Evolutionary conservation across 1,140 invertebrate species (phyloP).

Genomic region (Calephelis virginiensis): DNA sequence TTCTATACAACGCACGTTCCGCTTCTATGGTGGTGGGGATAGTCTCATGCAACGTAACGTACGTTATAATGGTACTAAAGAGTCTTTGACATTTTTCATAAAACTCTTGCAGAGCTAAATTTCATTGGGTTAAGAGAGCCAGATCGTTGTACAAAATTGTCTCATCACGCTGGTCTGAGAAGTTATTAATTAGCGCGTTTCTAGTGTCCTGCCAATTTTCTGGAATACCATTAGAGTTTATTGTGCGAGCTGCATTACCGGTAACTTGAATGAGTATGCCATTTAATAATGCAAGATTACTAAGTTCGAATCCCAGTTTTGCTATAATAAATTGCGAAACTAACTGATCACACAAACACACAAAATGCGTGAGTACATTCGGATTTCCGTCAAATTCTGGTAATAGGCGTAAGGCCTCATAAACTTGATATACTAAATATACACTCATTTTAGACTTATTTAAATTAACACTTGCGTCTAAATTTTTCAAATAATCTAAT

Average conservation of each 20-base stretch:
- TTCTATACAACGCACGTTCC: neutral
- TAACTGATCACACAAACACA: slow-evolving; percentile 8
- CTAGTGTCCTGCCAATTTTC: slow-evolving; percentile 1
- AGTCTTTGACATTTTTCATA: slow-evolving; percentile 7
- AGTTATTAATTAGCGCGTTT: slow-evolving; percentile 3
- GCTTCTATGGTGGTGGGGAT: slow-evolving; percentile 4
- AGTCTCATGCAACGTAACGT: neutral
- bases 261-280: slow-evolving; percentile 8
- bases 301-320: slow-evolving; percentile 7
- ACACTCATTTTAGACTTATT: slow-evolving; percentile 7
- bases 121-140: neutral
- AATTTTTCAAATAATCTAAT: neutral
- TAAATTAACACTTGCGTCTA: neutral
- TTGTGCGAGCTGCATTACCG: slow-evolving; percentile 1
- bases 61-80: neutral
- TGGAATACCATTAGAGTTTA: slow-evolving; percentile 6
- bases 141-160: slow-evolving; percentile 2
- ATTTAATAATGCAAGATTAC: slow-evolving; percentile 12
- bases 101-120: slow-evolving; percentile 6
- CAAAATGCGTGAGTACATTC: neutral
- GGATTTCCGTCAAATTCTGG: slow-evolving; percentile 15
- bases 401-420: slow-evolving; percentile 9
- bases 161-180: slow-evolving; percentile 1
- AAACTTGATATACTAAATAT: slow-evolving; percentile 18
- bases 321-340: slow-evolving; percentile 18